Base-by-base conservation (phyloP, 2,797 vertebrate species). In the Phaenicophaeus curvirostris region DNA sequence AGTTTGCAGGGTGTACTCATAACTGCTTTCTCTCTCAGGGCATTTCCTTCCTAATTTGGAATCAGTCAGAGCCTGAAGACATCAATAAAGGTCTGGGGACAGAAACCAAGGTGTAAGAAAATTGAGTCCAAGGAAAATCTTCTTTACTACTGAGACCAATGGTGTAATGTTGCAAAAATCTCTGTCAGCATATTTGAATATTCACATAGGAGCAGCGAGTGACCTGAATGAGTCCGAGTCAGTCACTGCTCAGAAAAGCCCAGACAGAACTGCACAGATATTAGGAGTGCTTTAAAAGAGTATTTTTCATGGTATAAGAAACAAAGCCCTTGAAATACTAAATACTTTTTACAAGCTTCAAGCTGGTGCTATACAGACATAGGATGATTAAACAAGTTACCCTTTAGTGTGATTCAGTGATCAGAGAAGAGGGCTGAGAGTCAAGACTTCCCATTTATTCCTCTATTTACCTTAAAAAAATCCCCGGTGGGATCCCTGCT, bases 401-500 rank as follows among this genome's bases (percentile, higher is more conserved):
- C 5, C 6, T 79, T 90, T 28, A 23, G 44, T 61, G 57, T 35
- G 68, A 85, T 71, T 90, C 59, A 51, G 41, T 44, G 63, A 92
- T 80, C 53, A 87, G 75, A 87, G 44, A 44, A 93, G 71, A 84
- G 46, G 15, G 62, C 37, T 72, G 39, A 54, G 54, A 93, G 62
- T 35, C 79, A 89, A 58, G 58, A 74, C 3, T 83, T 92, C 14
- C 28, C 51, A 85, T 90, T 89, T 89, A 14, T 73, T 91, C 69
- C 83, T 89, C 76, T 92, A 11, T 81, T 94, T 93, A 79, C 69
- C 51, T 86, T 88, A 91, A 89, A 86, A 16, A 94, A 92, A 86
- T 48, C 44, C 62, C 46, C 7, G 0, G 3, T 63, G 55, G 35
- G 39, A 65, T 72, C 39, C 48, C 11, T 77, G 68, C 68, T 89